These are phyloP conservation scores for Dicrostonyx torquatus DNA, from an alignment of 2,797 vertebrate species.

Conservation along the genomic window DNA sequence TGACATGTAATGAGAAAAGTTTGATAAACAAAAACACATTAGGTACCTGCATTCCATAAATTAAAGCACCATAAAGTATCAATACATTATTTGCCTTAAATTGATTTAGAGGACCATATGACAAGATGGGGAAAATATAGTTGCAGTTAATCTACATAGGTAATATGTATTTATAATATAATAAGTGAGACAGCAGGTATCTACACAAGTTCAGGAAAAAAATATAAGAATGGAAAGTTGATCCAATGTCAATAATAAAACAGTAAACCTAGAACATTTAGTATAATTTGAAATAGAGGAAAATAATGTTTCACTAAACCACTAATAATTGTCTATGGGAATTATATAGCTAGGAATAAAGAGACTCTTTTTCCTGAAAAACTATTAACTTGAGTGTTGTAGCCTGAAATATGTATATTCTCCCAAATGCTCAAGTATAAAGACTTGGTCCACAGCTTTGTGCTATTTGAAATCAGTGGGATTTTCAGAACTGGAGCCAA, in stretches of 20 bases:
- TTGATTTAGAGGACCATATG: background rate
- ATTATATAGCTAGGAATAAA: background rate
- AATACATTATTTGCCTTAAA: slow-evolving; percentile 6
- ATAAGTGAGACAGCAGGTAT: background rate
- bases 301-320: background rate
- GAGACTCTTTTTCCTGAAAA: background rate
- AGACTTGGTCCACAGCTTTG: background rate
- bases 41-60: slow-evolving; percentile 67
- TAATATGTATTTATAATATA: slow-evolving; percentile 17
- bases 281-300: background rate
- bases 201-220: background rate
- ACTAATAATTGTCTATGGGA: background rate
- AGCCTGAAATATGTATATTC: background rate
- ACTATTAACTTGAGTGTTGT: background rate
- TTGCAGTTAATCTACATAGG: background rate
- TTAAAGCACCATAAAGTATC: slow-evolving; percentile 69
- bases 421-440: background rate
- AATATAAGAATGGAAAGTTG: background rate
- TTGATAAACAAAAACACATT: slow-evolving; percentile 68
- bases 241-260: background rate
- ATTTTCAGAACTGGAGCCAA: background rate
- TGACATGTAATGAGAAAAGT: slow-evolving; percentile 57
- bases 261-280: background rate
- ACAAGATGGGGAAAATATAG: background rate
- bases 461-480: background rate